Base-by-base conservation (phyloP, 2,797 vertebrate species). In the Scomberomorus guttatus region DNA sequence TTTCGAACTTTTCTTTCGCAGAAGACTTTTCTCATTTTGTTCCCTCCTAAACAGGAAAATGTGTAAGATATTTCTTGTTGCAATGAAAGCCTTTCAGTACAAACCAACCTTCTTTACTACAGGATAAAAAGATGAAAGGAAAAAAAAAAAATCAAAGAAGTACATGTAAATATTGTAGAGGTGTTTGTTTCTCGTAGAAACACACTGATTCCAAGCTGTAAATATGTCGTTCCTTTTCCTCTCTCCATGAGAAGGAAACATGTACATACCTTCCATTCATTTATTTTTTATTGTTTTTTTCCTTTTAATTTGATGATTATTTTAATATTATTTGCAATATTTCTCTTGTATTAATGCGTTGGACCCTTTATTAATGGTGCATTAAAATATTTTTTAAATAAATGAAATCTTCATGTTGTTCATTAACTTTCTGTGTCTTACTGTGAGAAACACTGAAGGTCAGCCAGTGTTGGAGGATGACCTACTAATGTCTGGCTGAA, bases 311-410 rank as follows among this genome's bases (percentile, higher is more conserved):
- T 95, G 93, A 91, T 92, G 91, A 94, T 95, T 95, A 94, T 95
- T 96, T 96, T 96, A 96, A 96, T 96, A 96, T 96, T 96, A 96
- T 96, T 96, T 96, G 95, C 94, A 94, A 95, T 95, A 95, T 96
- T 96, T 95, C 92, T 96, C 95, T 96, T 96, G 95, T 96, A 96
- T 96, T 95, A 96, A 96, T 96, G 93, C 94, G 95, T 96, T 96
- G 93, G 91, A 96, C 91, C 94, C 95, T 96, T 96, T 96, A 96
- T 96, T 96, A 96, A 96, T 96, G 96, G 95, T 96, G 95, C 95
- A 96, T 96, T 96, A 96, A 96, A 96, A 94, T 96, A 96, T 96
- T 96, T 96, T 96, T 96, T 93, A 96, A 95, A 95, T 95, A 95
- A 95, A 89, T 48, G 4, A 18, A 69, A 75, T 32, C 11, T 2